A percentile compares a stretch with the other conserved stretches of the same genome.
Conservation (phyloP, 2,888 invertebrate species). For the Pandemis corylana region DNA sequence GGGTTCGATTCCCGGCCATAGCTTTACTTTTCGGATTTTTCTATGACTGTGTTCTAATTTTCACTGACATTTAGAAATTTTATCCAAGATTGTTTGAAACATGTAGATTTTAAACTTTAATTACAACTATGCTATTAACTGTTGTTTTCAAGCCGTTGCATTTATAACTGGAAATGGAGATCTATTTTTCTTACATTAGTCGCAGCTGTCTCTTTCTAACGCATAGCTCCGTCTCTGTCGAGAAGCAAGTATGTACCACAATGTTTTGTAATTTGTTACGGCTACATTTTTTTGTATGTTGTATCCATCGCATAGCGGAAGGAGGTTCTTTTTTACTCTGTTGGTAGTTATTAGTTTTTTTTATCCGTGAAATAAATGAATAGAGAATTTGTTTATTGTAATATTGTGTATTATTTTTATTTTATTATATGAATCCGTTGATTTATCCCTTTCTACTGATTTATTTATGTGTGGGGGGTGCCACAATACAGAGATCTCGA, state of each 20-base stretch:
- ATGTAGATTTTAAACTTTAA: too few relatives aligned
- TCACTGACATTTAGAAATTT: too few relatives aligned
- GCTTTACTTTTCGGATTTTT: too few relatives aligned
- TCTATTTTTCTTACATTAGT: background rate
- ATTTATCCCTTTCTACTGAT: too few relatives aligned
- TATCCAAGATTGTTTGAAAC: too few relatives aligned
- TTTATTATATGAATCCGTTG: background rate
- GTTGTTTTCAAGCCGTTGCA: background rate
- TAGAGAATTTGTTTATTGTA: slow-evolving; percentile 46
- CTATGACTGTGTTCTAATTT: too few relatives aligned
- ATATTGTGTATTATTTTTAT: slow-evolving; percentile 42
- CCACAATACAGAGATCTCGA: too few relatives aligned
- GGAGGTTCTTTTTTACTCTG: slow-evolving; percentile 59
- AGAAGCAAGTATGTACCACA: slow-evolving; percentile 9
- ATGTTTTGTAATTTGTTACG: slow-evolving; percentile 21
- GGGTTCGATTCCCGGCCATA: too few relatives aligned
- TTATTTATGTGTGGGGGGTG: too few relatives aligned
- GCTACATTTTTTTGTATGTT: slow-evolving; percentile 27
- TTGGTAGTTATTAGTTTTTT: slow-evolving; percentile 80
- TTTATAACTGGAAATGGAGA: background rate
- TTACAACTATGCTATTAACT: too few relatives aligned
- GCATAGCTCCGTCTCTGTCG: background rate
- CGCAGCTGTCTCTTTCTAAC: background rate
- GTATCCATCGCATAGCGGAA: slow-evolving; percentile 37
- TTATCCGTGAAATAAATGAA: slow-evolving; percentile 71